Conservation (phyloP, 2,113 vertebrate genomes). For the Macquaria australasica region DNA sequence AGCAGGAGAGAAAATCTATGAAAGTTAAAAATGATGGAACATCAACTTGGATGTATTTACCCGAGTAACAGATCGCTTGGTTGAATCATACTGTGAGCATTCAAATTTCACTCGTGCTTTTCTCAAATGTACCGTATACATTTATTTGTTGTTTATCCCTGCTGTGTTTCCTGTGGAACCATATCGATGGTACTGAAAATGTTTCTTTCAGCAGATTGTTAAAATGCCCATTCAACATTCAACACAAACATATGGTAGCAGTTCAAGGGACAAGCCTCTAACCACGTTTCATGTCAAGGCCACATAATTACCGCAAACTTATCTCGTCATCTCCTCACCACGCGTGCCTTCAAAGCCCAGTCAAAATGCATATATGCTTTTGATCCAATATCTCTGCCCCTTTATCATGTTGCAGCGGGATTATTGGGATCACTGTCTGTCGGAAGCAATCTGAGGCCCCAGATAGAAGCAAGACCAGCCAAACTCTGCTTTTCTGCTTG, state of each 20-base stretch:
- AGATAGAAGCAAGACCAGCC: constrained; percentile 81
- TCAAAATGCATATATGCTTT: constrained; percentile 75
- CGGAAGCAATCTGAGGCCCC: constrained; percentile 75
- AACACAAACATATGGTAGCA: background rate
- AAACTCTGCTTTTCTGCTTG: constrained; percentile 82
- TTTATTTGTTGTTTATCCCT: background rate
- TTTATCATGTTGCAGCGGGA: constrained; percentile 76
- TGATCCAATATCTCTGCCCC: constrained; percentile 73
- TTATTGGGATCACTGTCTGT: constrained; percentile 83
- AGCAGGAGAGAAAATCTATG: background rate
- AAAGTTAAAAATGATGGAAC: background rate
- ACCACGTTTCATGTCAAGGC: constrained; percentile 49
- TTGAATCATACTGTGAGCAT: background rate
- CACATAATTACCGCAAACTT: constrained; percentile 61
- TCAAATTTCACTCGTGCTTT: background rate
- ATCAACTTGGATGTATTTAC: constrained; percentile 5
- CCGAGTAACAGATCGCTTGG: background rate
- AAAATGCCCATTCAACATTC: background rate
- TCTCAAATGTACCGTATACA: background rate
- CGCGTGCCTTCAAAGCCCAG: constrained; percentile 65
- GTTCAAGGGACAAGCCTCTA: constrained; percentile 7
- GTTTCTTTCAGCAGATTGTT: background rate
- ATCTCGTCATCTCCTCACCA: constrained; percentile 60
- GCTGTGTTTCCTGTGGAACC: background rate
- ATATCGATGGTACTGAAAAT: background rate